A percentile compares a stretch with the other conserved stretches of the same genome.
phyloP scores from a whole-genome alignment of 2,888 invertebrate species.

The Diadromus collaris region DNA sequence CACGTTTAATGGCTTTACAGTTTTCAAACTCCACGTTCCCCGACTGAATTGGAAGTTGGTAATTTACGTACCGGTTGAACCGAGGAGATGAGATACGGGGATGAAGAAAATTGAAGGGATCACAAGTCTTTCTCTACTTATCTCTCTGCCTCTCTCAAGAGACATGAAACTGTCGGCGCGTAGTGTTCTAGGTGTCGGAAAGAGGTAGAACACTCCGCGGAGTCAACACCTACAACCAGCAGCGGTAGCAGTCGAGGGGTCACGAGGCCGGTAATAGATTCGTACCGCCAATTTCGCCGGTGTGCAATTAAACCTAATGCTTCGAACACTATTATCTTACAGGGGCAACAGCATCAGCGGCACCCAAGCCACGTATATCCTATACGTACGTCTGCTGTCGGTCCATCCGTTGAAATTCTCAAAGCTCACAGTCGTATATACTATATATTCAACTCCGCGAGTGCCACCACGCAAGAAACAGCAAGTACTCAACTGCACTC shows the following conservation, averaged over 20 bases:
- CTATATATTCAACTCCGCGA: neutral
- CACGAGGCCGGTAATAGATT: slow-evolving; percentile 65
- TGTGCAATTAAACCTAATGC: slow-evolving; percentile 68
- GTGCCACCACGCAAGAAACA: slow-evolving; percentile 7
- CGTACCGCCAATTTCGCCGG: slow-evolving; percentile 64
- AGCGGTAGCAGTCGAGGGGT: slow-evolving; percentile 55
- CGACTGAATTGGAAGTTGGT: slow-evolving; percentile 55
- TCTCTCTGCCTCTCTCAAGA: neutral
- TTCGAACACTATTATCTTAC: slow-evolving; percentile 45
- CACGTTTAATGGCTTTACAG: slow-evolving; percentile 40
- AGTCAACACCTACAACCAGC: slow-evolving; percentile 30
- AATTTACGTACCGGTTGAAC: slow-evolving; percentile 42
- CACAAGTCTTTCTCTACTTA: slow-evolving; percentile 24
- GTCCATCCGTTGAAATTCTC: slow-evolving; percentile 41
- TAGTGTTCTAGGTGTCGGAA: slow-evolving; percentile 33
- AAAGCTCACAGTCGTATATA: neutral
- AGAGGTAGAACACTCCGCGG: slow-evolving; percentile 27
- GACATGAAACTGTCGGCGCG: slow-evolving; percentile 24
- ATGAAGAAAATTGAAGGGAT: slow-evolving; percentile 61
- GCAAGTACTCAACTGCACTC: slow-evolving; percentile 2
- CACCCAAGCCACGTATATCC: neutral
- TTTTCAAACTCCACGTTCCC: slow-evolving; percentile 38
- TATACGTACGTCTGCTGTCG: slow-evolving; percentile 34
- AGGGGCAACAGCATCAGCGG: slow-evolving; percentile 24
- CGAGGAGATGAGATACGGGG: slow-evolving; percentile 41